Percentiles rank a stretch among this genome's conserved stretches.
phyloP scores from a whole-genome alignment of 2,888 invertebrate genomes.

The Mythimna impura region DNA sequence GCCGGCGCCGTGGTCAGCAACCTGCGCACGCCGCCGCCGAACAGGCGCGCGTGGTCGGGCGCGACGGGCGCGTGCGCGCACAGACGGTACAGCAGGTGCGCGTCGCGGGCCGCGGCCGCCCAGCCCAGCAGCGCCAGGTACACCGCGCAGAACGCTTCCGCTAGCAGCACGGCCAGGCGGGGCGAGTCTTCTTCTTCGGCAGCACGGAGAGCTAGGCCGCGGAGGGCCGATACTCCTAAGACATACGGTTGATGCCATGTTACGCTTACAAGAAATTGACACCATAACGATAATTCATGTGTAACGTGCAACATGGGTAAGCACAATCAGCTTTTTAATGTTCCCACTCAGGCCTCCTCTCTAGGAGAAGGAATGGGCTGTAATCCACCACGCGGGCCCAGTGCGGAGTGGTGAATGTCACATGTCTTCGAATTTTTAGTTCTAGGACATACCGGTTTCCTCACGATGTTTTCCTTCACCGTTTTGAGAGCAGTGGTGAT shows the following conservation, averaged over 20 bases:
- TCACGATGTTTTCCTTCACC: too few species aligned
- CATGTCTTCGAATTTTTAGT: too few species aligned
- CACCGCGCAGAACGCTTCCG: constrained; percentile 98
- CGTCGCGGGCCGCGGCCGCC: constrained; percentile 97
- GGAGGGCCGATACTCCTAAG: constrained; percentile 95
- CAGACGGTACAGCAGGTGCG: constrained; percentile 96
- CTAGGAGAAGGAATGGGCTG: too few species aligned
- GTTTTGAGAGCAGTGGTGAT: too few species aligned
- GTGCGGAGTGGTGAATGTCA: too few species aligned
- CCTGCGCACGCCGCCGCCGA: constrained; percentile 97
- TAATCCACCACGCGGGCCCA: too few species aligned
- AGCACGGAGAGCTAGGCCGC: constrained; percentile 97
- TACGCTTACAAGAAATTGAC: neutral
- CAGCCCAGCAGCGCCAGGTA: constrained; percentile 98
- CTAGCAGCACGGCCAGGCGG: constrained; percentile 96
- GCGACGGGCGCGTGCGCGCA: constrained; percentile 95
- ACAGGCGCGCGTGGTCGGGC: constrained; percentile 95
- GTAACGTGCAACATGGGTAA: too few species aligned
- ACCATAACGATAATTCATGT: too few species aligned
- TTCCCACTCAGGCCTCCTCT: too few species aligned
- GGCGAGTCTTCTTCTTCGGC: constrained; percentile 98
- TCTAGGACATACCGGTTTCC: too few species aligned
- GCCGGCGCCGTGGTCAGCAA: constrained; percentile 94
- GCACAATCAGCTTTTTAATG: too few species aligned
- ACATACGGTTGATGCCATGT: neutral